Base-by-base conservation (phyloP, 2,797 vertebrate genomes). In the Myotis vivesi region DNA sequence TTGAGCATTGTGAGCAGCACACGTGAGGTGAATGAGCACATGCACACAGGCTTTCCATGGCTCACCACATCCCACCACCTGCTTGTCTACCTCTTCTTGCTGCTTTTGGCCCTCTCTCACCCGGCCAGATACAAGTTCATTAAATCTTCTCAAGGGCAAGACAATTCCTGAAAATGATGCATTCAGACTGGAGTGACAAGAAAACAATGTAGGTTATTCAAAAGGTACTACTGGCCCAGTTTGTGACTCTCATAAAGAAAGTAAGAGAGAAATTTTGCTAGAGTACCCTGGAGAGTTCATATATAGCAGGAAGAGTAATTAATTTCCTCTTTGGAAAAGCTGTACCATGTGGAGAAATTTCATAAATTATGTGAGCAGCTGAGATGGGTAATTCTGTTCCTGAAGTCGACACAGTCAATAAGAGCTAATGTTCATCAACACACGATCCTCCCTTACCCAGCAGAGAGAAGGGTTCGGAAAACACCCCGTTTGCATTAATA, bases 101-200 rank as follows among this genome's bases (percentile, higher is more conserved):
- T 49, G 77, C 53, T 64, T 91, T 25, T 20, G 28, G 81, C 53
- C 7, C 84, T 84, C 68, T 90, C 76, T 87, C 64, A 75, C 62
- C 51, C 20, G 44, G 81, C 51, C 81, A 86, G 92, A 92, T 51
- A 92, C 91, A 95, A 76, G 64, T 80, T 77, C 71, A 66, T 80
- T 94, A 46, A 41, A 71, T 81, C 96, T 92, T 87, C 87, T 92
- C 80, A 77, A 93, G 55, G 30, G 53, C 46, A 68, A 94, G 68
- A 55, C 44, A 87, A 23, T 80, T 87, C 46, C 53, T 33, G 51
- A 71, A 91, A 89, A 36, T 51, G n/a, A 49, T 23, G 38, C n/a
- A 25, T 76, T 80, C 55, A 41, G 84, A 80, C 9, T 19, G 38
- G 5, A 87, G 46, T 38, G 57, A 92, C 10, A 23, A 59, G 51